Evolutionary conservation across 2,113 vertebrate genomes (phyloP), one percentile per base, ranked within the genome.

Genomic region (Verasper variegatus): DNA sequence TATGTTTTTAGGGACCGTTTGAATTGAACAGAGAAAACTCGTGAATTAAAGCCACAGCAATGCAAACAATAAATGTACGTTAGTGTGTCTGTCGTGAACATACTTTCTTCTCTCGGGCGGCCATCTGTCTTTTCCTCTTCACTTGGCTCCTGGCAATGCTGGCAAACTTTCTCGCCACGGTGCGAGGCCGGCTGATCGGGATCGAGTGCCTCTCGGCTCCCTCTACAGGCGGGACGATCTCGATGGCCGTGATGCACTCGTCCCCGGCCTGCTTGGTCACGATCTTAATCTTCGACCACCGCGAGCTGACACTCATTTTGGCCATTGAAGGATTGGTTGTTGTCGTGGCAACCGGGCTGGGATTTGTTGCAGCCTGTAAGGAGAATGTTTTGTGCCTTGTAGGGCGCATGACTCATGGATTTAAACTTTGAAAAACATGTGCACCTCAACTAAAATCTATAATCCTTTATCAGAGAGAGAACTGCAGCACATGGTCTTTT

Each of bases 281-380:
- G 0, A 99, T 99, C 94, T 99, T 98, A 60, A 99, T 98, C 93
- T 98, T 99, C 76, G 98, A 98, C 98, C 97, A 99, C 72, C 95
- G 96, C 10, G 97, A 99, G 72, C 83, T 35, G 0, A 95, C 65
- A 74, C 92, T 94, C 18, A 91, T 69, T 65, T 92, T 95, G 51
- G 81, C 14, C 3, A 66, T 17, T 5, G 61, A 59, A 1, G 79
- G 78, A 54, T 69, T 88, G 13, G 74, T 2, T 3, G 83, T 24
- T 8, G 84, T 64, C 1, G 68, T 78, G n/a, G 60, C 47, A 23
- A 92, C 91, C 0, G 94, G 84, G 21, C 84, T 90, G 11, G 92
- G 55, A 66, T 82, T 83, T 23, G 70, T 45, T 42, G 74, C 58
- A 23, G 68, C 77, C 92, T 92, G 81, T 20, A 66, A 81, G 20